Conservation (phyloP, 2,797 vertebrate genomes). For the Eulemur coronatus region DNA sequence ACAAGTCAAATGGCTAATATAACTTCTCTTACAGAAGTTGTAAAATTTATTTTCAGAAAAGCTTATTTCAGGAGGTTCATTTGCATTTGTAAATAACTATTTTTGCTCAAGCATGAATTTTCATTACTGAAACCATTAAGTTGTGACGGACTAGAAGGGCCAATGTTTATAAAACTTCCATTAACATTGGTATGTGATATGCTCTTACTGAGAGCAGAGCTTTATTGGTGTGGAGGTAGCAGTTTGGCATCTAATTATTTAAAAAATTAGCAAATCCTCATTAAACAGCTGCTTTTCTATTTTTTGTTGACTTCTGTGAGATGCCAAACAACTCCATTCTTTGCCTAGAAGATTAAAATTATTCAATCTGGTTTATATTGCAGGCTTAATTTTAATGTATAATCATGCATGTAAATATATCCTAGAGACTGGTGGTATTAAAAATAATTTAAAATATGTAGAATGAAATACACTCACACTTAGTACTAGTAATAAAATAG, state of each 20-base stretch:
- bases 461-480: slow-evolving; percentile 2
- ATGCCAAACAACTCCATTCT: slow-evolving; percentile 26
- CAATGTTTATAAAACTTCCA: neutral
- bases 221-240: neutral
- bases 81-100: slow-evolving; percentile 64
- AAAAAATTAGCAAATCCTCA: slow-evolving; percentile 64
- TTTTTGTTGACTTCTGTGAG: slow-evolving; percentile 51
- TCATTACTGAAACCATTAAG: slow-evolving; percentile 49
- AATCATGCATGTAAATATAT: slow-evolving; percentile 51
- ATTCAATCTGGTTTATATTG: slow-evolving; percentile 53
- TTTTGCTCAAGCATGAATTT: slow-evolving; percentile 53
- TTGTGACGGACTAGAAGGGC: neutral
- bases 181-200: neutral
- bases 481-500: slow-evolving; percentile 42
- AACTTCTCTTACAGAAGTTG: slow-evolving; percentile 15
- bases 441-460: slow-evolving; percentile 55
- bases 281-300: slow-evolving; percentile 53
- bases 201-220: neutral
- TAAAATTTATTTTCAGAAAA: neutral
- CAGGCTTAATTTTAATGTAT: slow-evolving; percentile 59
- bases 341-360: slow-evolving; percentile 61
- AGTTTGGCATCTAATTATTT: slow-evolving; percentile 52
- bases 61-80: slow-evolving; percentile 46
- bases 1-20: slow-evolving; percentile 23
- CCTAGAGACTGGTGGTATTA: neutral